Base-by-base conservation (phyloP, 2,113 vertebrate species). In the Aphyosemion australe region DNA sequence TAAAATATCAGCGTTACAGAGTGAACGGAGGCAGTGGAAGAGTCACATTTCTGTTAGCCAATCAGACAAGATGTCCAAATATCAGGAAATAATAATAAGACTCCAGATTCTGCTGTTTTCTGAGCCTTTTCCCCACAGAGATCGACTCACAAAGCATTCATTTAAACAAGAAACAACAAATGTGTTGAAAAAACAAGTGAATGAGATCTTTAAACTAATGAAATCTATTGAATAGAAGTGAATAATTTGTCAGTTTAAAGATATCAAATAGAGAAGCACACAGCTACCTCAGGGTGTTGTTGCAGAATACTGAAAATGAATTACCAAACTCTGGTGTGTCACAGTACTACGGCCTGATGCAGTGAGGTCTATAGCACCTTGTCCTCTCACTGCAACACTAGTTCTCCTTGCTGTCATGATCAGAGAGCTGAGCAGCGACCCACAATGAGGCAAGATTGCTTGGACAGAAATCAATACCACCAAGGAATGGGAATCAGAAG, bases 391-490 rank as follows among this genome's bases (percentile, higher is more conserved):
- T 91, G 91, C 91, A 87, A 90, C 92, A 91, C 88, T 89, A 86
- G 85, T 72, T 93, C 90, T 50, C 91, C 88, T 57, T 87, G 79
- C 86, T 87, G 67, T 84, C 76, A 91, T 84, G 93, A 92, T 88
- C 85, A 83, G 85, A 85, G 90, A 92, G 93, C 79, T 46, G 42
- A 93, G 94, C 88, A 63, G 76, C 90, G 91, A 93, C 90, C 90
- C 87, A 87, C 89, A 89, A 89, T 91, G 90, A 92, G 92, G 87
- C 80, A 82, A 88, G 90, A 88, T 91, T 89, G 84, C 90, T 88
- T 85, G 89, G 92, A 92, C 90, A 92, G 90, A 96, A 95, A 97
- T 96, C 95, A 95, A 94, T 96, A 94, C 67, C 72, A 72, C 76
- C 82, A 84, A 79, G 89, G 90, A 92, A 90, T 84, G 87, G 88